These are phyloP conservation scores for Saccostrea cuccullata DNA, from an alignment of 1,140 invertebrate genomes.

Conservation along the genomic window DNA sequence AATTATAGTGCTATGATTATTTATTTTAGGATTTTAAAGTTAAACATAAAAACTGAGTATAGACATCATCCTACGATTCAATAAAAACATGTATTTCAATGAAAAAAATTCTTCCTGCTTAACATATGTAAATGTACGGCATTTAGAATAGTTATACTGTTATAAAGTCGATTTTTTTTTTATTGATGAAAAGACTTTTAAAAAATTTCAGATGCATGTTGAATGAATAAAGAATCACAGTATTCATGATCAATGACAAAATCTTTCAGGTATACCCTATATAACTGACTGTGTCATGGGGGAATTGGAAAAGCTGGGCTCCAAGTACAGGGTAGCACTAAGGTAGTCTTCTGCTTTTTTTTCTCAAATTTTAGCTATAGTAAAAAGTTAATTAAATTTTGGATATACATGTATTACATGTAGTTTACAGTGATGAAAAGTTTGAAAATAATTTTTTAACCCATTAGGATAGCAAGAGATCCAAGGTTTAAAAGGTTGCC, in stretches of 20 bases:
- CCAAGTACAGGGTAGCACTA: constrained; percentile 96
- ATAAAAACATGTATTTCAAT: too few relatives aligned
- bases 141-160: too few relatives aligned
- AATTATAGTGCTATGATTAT: too few relatives aligned
- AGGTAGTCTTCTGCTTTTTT: constrained; percentile 78
- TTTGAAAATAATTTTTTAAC: background rate
- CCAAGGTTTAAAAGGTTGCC: constrained; percentile 93
- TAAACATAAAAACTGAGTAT: too few relatives aligned
- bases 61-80: too few relatives aligned
- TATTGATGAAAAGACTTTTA: too few relatives aligned
- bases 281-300: constrained; percentile 98
- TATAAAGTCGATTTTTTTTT: too few relatives aligned
- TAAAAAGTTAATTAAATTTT: background rate
- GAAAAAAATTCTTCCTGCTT: too few relatives aligned
- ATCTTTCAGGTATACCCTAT: constrained; percentile 89
- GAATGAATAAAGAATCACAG: background rate
- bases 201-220: too few relatives aligned
- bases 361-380: background rate
- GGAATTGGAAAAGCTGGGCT: constrained; percentile 98
- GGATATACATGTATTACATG: background rate
- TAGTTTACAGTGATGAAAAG: background rate
- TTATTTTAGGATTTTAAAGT: too few relatives aligned
- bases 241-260: background rate
- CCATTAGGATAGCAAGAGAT: constrained; percentile 92
- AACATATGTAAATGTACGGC: too few relatives aligned